Conservation (phyloP, 1,140 invertebrate species). For the Hirudo medicinalis region DNA sequence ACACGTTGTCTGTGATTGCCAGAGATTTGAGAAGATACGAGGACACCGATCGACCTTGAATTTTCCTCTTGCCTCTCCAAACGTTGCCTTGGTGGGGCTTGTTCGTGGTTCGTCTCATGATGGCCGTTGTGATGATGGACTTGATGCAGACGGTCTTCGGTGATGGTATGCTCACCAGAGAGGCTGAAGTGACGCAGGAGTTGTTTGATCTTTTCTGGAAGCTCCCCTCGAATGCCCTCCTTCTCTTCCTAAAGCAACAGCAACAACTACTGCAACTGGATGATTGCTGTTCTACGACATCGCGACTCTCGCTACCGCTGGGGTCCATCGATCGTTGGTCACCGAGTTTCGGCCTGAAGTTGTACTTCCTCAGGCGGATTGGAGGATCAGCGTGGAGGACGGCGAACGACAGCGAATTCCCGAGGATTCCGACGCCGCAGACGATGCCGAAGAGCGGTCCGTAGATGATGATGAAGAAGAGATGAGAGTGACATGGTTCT, state of each 20-base stretch:
- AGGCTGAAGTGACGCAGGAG: no score
- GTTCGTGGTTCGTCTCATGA: no score
- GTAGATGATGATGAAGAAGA: constrained; percentile 24
- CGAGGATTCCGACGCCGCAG: constrained; percentile 22
- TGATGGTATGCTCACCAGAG: no score
- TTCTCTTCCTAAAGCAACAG: not conserved
- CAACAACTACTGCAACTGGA: not conserved
- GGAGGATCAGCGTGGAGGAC: constrained; percentile 21
- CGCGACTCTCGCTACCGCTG: not conserved
- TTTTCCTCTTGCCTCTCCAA: no score
- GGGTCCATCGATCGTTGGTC: not conserved
- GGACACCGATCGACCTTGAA: not conserved
- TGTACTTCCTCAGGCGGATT: not conserved
- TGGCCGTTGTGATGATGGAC: no score
- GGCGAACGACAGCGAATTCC: constrained; percentile 22
- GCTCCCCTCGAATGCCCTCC: no score
- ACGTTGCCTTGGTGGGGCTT: no score
- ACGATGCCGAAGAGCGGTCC: constrained; percentile 21
- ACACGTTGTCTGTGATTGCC: constrained; percentile 21
- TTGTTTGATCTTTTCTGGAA: no score
- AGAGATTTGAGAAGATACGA: constrained; percentile 13
- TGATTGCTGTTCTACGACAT: not conserved
- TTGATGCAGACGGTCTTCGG: no score
- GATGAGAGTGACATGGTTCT: constrained; percentile 10
- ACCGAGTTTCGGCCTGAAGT: no score